Base-by-base conservation (phyloP, 2,888 invertebrate species). In the Pemphredon lugubris region DNA sequence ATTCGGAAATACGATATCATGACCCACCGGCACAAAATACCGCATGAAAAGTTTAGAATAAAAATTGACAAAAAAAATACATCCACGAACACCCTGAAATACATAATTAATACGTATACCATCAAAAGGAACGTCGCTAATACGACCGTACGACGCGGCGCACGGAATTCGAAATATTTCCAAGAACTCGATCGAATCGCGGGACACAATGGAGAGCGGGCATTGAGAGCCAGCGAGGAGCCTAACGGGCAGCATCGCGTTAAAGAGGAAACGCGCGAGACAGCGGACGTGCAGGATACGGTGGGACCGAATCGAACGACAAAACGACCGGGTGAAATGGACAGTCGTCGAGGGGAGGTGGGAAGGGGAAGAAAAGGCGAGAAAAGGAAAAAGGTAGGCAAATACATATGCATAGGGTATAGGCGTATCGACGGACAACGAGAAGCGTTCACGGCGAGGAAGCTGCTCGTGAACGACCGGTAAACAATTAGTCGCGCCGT, bases 401-500 rank as follows among this genome's bases (percentile, higher is more conserved):
- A 66, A 79, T 79, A 66, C 68, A 68, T 71, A 75, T 79, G 77
- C 45, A 75, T 61, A 51, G 21, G 18, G 18, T 26, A 26, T 3
- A 16, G 42, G 63, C 48, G 58, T 57, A 61, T 74, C 71, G 72
- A 53, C 57, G 63, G n/a, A 65, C 55, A 68, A n/a, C 59, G 65
- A 65, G 72, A 54, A 70, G 58, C 67, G 66, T 79, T 66, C 68
- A 71, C 67, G 67, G 67, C 39, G 65, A 39, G 51, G 65, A 61
- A 54, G 70, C 61, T 77, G 72, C 44, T 80, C 67, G 64, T 77
- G 63, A 75, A 69, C 77, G 79, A 65, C 64, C 67, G 82, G 83
- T 82, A 82, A 82, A 82, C 83, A 82, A 82, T 82, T 82, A 83
- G 83, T 77, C 83, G 81, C 74, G 80, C 80, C 80, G 82, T 72